Percentiles rank a stretch among this genome's conserved stretches.
Conservation (phyloP, 2,888 invertebrate genomes). For the Opisthograptis luteolata region DNA sequence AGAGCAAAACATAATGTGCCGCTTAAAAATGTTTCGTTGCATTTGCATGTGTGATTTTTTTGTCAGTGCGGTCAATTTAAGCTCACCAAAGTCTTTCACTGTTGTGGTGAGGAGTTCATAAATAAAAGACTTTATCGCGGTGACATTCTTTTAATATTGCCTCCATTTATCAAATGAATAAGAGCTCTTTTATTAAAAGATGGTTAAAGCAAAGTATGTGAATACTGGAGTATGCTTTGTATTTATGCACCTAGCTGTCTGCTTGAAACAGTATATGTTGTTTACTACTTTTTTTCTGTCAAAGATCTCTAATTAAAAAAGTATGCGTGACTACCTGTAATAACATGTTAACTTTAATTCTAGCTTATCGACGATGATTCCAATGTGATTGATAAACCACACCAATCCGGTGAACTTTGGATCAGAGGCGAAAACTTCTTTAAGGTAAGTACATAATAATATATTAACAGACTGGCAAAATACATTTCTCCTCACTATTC, state of each 20-base stretch:
- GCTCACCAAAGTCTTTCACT: slow-evolving; percentile 14
- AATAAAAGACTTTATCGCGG: slow-evolving; percentile 22
- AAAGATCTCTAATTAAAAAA: no score
- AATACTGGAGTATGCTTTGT: neutral
- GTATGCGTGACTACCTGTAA: no score
- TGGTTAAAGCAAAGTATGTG: slow-evolving; percentile 4
- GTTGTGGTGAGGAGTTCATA: slow-evolving; percentile 11
- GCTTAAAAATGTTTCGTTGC: no score
- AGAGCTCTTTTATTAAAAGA: slow-evolving; percentile 11
- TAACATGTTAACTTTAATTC: slow-evolving; percentile 16
- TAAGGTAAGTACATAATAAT: slow-evolving; percentile 43
- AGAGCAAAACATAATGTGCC: no score
- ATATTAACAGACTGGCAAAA: slow-evolving; percentile 1
- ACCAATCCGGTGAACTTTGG: slow-evolving; percentile 53
- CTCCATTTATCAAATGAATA: slow-evolving; percentile 19
- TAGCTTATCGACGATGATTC: slow-evolving; percentile 51
- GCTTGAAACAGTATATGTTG: no score
- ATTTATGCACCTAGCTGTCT: neutral
- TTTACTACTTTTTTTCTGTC: no score
- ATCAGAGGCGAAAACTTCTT: slow-evolving; percentile 56
- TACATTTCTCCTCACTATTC: slow-evolving; percentile 1
- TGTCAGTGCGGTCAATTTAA: slow-evolving; percentile 26
- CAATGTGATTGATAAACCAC: slow-evolving; percentile 35
- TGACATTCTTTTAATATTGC: slow-evolving; percentile 23
- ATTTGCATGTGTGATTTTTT: no score